Percentiles rank a stretch among this genome's conserved stretches.
Conservation (phyloP, 2,888 invertebrate genomes). For the Aspidapion aeneum region DNA sequence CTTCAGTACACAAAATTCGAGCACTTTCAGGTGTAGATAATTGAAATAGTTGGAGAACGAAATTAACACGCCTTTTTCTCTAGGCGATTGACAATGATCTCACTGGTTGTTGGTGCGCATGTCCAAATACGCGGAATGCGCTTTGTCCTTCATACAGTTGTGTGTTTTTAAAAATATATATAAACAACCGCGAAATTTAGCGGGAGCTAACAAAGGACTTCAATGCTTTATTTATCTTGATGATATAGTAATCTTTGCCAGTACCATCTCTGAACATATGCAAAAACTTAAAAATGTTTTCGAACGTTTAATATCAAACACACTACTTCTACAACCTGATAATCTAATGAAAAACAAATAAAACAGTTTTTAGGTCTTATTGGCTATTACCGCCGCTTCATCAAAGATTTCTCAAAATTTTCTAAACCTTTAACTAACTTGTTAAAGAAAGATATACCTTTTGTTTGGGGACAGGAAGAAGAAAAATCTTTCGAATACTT, state of each 20-base stretch:
- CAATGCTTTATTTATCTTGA: constrained; percentile 10
- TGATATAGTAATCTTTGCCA: not conserved
- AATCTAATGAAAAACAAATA: constrained; percentile 36
- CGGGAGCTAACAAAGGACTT: no score
- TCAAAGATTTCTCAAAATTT: constrained; percentile 29
- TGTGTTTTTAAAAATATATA: no score
- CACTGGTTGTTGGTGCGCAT: no score
- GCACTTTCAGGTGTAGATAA: no score
- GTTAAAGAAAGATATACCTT: constrained; percentile 21
- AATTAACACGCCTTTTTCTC: no score
- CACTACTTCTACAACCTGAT: constrained; percentile 27
- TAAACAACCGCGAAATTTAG: no score
- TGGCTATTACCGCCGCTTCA: constrained; percentile 38
- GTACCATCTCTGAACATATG: not conserved
- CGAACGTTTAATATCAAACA: constrained; percentile 31
- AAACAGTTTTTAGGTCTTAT: constrained; percentile 37
- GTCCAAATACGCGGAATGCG: no score
- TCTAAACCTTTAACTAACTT: constrained; percentile 34
- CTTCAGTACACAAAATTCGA: no score
- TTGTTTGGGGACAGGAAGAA: constrained; percentile 22
- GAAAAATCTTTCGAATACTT: constrained; percentile 27
- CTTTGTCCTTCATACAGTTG: no score
- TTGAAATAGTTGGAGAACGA: no score
- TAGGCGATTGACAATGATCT: no score
- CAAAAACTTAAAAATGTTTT: constrained; percentile 32